Conservation (phyloP, 1,140 invertebrate species). For the Cyclina sinensis region DNA sequence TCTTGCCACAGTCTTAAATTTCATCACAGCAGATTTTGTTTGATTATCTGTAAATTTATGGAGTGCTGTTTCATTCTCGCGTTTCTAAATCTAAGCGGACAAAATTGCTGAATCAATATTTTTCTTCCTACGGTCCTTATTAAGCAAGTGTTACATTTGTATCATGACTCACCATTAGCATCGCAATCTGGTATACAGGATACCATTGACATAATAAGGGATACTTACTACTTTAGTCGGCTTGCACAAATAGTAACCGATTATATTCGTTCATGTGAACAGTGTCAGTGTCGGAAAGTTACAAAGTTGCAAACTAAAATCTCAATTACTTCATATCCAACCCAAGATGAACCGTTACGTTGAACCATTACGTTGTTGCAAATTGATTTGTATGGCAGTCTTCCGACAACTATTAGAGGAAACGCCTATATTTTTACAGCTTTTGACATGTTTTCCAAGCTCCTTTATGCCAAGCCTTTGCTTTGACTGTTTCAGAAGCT, state of each 20-base stretch:
- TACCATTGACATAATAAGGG: not conserved
- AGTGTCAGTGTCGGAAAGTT: conserved; percentile 10
- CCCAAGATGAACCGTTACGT: not conserved
- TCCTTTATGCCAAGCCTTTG: conserved; percentile 1
- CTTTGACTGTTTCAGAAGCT: conserved; percentile 22
- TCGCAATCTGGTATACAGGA: conserved; percentile 31
- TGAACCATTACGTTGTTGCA: not conserved
- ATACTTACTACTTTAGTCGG: not conserved
- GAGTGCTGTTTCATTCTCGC: no score
- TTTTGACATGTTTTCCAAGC: conserved; percentile 62
- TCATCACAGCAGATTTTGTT: no score
- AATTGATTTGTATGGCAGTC: conserved; percentile 21
- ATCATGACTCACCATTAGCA: conserved; percentile 58
- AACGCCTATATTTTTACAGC: conserved; percentile 70
- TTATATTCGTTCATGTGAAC: conserved; percentile 1
- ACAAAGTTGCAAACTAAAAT: conserved; percentile 2
- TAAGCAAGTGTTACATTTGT: conserved; percentile 47
- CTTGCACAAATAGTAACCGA: not conserved
- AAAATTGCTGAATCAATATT: no score
- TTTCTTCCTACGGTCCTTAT: conserved; percentile 28
- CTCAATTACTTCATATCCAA: not conserved
- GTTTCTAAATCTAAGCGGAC: conserved; percentile 21
- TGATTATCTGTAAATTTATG: no score
- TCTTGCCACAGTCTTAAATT: not conserved
- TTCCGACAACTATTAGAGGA: conserved; percentile 55